Evolutionary conservation across 2,888 invertebrate genomes (phyloP).

Genomic region (Octonoba sinensis): DNA sequence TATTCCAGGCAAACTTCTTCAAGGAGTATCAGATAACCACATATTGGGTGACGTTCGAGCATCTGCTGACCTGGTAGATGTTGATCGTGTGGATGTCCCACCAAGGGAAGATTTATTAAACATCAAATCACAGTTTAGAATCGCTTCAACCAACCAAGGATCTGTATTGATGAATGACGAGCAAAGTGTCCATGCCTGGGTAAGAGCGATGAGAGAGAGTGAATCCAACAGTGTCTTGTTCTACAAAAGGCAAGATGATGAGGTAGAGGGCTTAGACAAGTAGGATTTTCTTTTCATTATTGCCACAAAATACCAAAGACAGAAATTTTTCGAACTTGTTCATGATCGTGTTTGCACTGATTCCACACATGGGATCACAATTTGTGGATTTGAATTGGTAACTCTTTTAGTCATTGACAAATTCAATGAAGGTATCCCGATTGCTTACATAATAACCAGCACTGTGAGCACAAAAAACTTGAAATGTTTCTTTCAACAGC

Average conservation of each 20-base stretch:
- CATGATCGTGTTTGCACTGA: background rate
- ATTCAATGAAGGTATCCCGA: conserved; percentile 1
- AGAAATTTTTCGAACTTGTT: background rate
- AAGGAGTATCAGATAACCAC: background rate
- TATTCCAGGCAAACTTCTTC: conserved; percentile 7
- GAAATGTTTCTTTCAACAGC: background rate
- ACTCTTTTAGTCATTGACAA: conserved; percentile 3
- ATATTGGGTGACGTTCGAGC: background rate
- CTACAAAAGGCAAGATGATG: background rate
- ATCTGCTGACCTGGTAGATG: background rate
- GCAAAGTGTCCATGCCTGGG: background rate
- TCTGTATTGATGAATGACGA: background rate
- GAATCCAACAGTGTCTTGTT: background rate
- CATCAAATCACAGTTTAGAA: conserved; percentile 9
- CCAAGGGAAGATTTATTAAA: background rate
- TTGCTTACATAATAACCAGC: background rate
- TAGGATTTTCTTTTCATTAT: conserved; percentile 6
- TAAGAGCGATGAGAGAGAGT: background rate
- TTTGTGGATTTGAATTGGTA: conserved; percentile 1
- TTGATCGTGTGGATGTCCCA: background rate
- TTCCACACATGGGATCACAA: background rate
- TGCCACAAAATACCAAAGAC: conserved; percentile 10
- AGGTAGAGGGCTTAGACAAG: background rate
- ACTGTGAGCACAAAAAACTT: background rate
- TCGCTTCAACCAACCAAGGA: background rate